phyloP scores from a whole-genome alignment of 1,140 invertebrate genomes.

The Pararge aegeria region DNA sequence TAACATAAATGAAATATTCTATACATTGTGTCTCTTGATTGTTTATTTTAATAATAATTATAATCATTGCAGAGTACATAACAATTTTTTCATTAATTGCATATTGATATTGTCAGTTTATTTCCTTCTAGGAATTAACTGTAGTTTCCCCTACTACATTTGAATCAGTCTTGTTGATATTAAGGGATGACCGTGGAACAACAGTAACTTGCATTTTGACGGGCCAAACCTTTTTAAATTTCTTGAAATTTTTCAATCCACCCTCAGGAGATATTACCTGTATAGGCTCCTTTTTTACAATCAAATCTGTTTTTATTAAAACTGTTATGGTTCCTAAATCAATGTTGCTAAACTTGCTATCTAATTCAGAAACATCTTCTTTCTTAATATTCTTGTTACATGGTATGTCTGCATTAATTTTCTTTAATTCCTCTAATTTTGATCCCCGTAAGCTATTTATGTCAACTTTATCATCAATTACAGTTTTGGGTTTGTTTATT shows the following conservation, averaged over 20 bases:
- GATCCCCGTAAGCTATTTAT: constrained; percentile 48
- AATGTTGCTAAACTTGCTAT: constrained; percentile 51
- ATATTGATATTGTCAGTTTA: not conserved
- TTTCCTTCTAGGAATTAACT: not conserved
- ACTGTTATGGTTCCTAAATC: constrained; percentile 57
- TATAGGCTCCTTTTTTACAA: constrained; percentile 57
- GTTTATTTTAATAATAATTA: constrained; percentile 8
- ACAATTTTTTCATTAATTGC: not conserved
- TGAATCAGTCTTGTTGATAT: not conserved
- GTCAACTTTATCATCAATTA: constrained; percentile 38
- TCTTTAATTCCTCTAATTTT: constrained; percentile 55
- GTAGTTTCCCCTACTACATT: not conserved
- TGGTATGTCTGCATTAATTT: constrained; percentile 38
- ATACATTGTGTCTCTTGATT: constrained; percentile 18
- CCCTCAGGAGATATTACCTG: constrained; percentile 29
- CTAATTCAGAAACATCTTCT: constrained; percentile 43
- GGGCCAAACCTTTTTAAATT: constrained; percentile 72
- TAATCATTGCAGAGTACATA: not conserved
- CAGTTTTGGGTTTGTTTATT: constrained; percentile 9
- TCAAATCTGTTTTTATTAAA: constrained; percentile 47
- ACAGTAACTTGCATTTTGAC: constrained; percentile 54
- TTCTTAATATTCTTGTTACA: constrained; percentile 40
- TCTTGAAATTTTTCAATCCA: constrained; percentile 63
- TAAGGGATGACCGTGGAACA: constrained; percentile 15
- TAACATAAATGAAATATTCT: constrained; percentile 22